phyloP scores from a whole-genome alignment of 2,888 invertebrate species.

The Nemotelus pantherinus region DNA sequence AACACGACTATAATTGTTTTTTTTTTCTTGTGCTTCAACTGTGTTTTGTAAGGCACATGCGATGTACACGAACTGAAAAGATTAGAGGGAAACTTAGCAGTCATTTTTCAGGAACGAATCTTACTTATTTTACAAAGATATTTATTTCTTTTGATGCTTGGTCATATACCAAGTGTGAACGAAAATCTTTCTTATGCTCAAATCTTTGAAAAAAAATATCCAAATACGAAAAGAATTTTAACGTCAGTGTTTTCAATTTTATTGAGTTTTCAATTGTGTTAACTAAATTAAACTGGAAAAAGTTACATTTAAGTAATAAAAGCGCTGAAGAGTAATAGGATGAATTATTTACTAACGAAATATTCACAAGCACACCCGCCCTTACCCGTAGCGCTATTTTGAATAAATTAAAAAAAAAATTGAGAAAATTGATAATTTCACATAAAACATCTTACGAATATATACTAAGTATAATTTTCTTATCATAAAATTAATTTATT shows the following conservation, averaged over 20 bases:
- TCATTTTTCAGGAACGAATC: too few relatives aligned
- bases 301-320: constrained; percentile 14
- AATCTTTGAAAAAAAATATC: too few relatives aligned
- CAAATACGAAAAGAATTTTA: neutral
- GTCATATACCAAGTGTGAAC: too few relatives aligned
- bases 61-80: too few relatives aligned
- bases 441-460: constrained; percentile 12
- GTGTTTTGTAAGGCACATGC: too few relatives aligned
- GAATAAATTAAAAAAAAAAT: constrained; percentile 24
- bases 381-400: neutral
- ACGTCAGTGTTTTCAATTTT: constrained; percentile 9
- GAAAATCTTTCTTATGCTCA: too few relatives aligned
- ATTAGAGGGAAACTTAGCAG: too few relatives aligned
- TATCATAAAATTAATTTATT: constrained; percentile 19
- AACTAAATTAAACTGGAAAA: constrained; percentile 26
- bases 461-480: constrained; percentile 8
- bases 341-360: neutral
- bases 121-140: too few relatives aligned
- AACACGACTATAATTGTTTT: too few relatives aligned
- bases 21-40: too few relatives aligned
- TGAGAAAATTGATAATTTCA: constrained; percentile 27
- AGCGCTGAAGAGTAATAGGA: neutral
- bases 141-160: too few relatives aligned
- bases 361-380: constrained; percentile 5
- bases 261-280: constrained; percentile 28